phyloP scores from a whole-genome alignment of 1,140 invertebrate species.

The Cepaea nemoralis region DNA sequence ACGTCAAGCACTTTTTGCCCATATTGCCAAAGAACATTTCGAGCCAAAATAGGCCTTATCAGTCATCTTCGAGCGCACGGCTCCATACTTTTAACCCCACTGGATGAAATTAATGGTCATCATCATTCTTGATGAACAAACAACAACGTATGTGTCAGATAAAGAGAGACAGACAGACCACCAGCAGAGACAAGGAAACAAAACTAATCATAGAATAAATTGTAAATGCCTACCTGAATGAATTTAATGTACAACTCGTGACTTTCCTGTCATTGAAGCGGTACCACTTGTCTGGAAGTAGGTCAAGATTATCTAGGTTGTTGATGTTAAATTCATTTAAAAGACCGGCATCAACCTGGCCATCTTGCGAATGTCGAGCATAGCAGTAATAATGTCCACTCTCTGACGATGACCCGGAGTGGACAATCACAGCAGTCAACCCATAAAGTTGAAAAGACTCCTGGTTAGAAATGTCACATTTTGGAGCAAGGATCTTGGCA shows the following conservation, averaged over 20 bases:
- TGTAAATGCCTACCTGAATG: conserved; percentile 73
- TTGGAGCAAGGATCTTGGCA: neutral
- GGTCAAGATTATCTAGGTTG: conserved; percentile 51
- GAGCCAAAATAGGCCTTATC: too few relatives aligned
- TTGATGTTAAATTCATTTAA: conserved; percentile 23
- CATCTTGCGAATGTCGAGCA: conserved; percentile 74
- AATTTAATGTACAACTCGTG: conserved; percentile 75
- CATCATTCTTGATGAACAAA: too few relatives aligned
- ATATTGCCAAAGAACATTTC: too few relatives aligned
- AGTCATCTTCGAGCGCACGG: too few relatives aligned
- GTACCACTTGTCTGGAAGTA: conserved; percentile 78
- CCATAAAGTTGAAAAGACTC: conserved; percentile 74
- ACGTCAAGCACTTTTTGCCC: too few relatives aligned
- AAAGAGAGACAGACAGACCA: too few relatives aligned
- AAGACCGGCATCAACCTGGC: conserved; percentile 46
- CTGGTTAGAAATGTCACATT: neutral
- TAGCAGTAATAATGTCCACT: conserved; percentile 90
- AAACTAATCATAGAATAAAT: too few relatives aligned
- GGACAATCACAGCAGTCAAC: conserved; percentile 85
- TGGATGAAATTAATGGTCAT: too few relatives aligned
- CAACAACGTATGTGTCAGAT: too few relatives aligned
- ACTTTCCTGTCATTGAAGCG: conserved; percentile 86
- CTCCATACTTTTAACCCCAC: too few relatives aligned
- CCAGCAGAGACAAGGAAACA: too few relatives aligned
- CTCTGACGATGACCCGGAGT: conserved; percentile 85